Conservation (phyloP, 1,140 invertebrate genomes). For the Camponotus pennsylvanicus region DNA sequence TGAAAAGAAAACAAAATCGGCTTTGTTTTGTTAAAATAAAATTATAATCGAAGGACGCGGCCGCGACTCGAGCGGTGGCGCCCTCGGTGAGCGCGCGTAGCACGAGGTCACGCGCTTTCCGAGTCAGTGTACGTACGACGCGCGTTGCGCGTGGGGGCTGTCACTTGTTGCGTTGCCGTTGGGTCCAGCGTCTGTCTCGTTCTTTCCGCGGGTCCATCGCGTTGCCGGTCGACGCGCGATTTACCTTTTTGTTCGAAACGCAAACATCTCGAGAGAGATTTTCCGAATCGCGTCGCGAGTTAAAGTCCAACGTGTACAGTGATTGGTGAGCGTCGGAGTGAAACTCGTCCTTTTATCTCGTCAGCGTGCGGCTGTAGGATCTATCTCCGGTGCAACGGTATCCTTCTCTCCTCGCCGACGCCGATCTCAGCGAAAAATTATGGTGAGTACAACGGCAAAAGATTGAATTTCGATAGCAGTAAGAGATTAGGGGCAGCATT, state of each 20-base stretch:
- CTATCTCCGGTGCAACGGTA: constrained; percentile 33
- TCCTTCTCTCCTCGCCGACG: constrained; percentile 37
- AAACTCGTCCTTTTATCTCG: constrained; percentile 12
- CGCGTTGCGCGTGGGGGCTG: constrained; percentile 46
- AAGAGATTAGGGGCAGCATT: not conserved
- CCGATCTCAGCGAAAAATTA: constrained; percentile 54
- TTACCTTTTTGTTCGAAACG: not conserved
- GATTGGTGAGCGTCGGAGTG: not conserved
- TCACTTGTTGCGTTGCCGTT: constrained; percentile 74
- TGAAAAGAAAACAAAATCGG: too few relatives aligned
- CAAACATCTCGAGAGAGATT: not conserved
- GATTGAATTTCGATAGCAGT: not conserved
- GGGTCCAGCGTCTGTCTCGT: constrained; percentile 53
- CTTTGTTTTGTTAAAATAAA: too few relatives aligned
- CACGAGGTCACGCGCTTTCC: constrained; percentile 38
- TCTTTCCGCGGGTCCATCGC: constrained; percentile 33
- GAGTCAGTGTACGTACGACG: constrained; percentile 6
- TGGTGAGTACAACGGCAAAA: constrained; percentile 37
- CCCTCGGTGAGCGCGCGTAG: constrained; percentile 26
- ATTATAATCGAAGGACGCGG: not conserved
- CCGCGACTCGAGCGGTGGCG: constrained; percentile 52
- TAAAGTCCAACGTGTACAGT: not conserved
- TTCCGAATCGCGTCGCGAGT: not conserved
- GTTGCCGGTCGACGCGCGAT: constrained; percentile 35
- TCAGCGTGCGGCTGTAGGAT: not conserved